Evolutionary conservation across 2,888 invertebrate genomes (phyloP).

Genomic region (Chrysina gloriosa): DNA sequence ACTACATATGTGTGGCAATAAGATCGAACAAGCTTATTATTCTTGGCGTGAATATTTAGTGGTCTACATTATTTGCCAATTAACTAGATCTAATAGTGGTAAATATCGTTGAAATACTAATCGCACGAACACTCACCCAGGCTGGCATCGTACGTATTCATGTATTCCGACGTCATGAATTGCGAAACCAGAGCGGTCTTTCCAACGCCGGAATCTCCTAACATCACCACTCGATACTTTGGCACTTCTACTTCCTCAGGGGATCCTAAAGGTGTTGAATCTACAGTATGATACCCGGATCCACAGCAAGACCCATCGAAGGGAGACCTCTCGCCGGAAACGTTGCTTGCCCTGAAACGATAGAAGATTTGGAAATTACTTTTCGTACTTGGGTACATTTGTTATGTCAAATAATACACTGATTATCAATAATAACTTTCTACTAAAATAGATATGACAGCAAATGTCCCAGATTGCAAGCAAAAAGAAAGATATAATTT

Average conservation of each 20-base stretch:
- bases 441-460: too few relatives aligned
- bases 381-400: too few relatives aligned
- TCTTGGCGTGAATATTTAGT: neutral
- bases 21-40: neutral
- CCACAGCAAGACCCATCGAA: conserved; percentile 90
- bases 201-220: conserved; percentile 89
- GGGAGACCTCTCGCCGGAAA: conserved; percentile 79
- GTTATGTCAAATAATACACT: too few relatives aligned
- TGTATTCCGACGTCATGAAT: conserved; percentile 95
- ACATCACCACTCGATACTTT: conserved; percentile 82
- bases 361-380: too few relatives aligned
- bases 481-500: too few relatives aligned
- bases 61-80: neutral
- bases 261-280: conserved; percentile 79
- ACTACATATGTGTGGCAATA: neutral
- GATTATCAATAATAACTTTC: too few relatives aligned
- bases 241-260: conserved; percentile 79
- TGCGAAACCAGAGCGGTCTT: conserved; percentile 92
- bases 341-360: conserved; percentile 74
- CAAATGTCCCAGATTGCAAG: too few relatives aligned
- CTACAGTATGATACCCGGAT: conserved; percentile 82
- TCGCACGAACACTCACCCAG: conserved; percentile 70
- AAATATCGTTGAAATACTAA: neutral
- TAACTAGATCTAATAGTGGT: neutral
- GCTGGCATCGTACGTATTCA: conserved; percentile 94